Evolutionary conservation across 2,888 invertebrate species (phyloP), one percentile per base, ranked within the genome.

Genomic region (Phania funesta): DNA sequence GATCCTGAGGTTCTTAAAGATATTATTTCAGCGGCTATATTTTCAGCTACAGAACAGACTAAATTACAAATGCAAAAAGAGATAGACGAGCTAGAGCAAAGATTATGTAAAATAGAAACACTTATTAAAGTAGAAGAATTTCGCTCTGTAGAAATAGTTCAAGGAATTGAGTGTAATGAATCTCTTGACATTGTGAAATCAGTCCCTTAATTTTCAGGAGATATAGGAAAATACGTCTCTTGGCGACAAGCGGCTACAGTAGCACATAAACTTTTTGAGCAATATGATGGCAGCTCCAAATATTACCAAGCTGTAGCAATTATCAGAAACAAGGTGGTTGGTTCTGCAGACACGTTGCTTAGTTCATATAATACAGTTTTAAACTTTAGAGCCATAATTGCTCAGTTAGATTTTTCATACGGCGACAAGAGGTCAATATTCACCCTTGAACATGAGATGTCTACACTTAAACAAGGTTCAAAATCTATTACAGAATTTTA

Each of bases 241-340:
- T 58, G 70, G 70, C 38, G 58, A 7, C 56, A 70, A 7, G 5
- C 29, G 7, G 29, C 29, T 29, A 29, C 29, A 29, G 29, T 29
- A n/a, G 29, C 29, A 29, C 29, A 29, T 29, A 68, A 26, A 26
- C 44, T 68, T 13, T 68, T 35, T 24, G 68, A 68, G 16, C n/a
- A n/a, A n/a, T n/a, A n/a, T n/a, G n/a, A n/a, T n/a, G n/a, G n/a
- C n/a, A n/a, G 35, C 11, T 48, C 65, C 1, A 65, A 65, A 65
- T 65, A 65, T 22, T 50, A 65, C 20, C 65, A 48, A 22, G 35
- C 50, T 2, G 65, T 65, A 6, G 65, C 65, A 13, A 65, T 65
- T 20, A 32, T 65, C 32, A n/a, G 65, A 26, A 65, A 65, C 13
- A 65, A 65, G 29, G n/a, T 24, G 11, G 24, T 50, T 20, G 13